Conservation (phyloP, 1,140 invertebrate genomes). For the Drosophila kohkoa region DNA sequence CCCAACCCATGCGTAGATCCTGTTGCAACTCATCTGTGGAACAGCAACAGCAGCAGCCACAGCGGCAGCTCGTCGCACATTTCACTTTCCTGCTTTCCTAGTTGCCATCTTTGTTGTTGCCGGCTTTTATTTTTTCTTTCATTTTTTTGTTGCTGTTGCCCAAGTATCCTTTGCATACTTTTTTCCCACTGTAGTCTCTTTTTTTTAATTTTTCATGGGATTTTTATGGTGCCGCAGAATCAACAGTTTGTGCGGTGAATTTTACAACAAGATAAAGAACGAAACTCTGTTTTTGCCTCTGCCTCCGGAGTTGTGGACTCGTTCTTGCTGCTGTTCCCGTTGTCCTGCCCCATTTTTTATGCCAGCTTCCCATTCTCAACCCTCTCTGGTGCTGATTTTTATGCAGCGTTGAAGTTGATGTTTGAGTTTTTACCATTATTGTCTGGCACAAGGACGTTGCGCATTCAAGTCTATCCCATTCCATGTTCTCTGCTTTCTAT, state of each 20-base stretch:
- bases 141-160: neutral
- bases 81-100: constrained; percentile 61
- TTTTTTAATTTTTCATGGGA: constrained; percentile 72
- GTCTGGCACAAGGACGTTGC: constrained; percentile 55
- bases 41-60: constrained; percentile 6
- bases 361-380: neutral
- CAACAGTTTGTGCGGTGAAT: constrained; percentile 84
- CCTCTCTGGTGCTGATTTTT: constrained; percentile 38
- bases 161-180: constrained; percentile 14
- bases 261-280: constrained; percentile 83
- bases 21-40: constrained; percentile 65
- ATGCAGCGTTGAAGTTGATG: constrained; percentile 64
- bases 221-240: constrained; percentile 84
- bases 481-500: neutral
- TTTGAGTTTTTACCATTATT: constrained; percentile 63
- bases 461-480: constrained; percentile 20
- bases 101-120: constrained; percentile 8
- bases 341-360: constrained; percentile 36
- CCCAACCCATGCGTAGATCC: constrained; percentile 60
- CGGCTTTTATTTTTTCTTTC: constrained; percentile 1
- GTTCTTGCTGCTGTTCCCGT: constrained; percentile 22
- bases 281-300: constrained; percentile 43
- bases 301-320: constrained; percentile 50
- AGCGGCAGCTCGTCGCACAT: constrained; percentile 38
- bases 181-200: constrained; percentile 29